Evolutionary conservation across 1,140 invertebrate species (phyloP).

Genomic region (Anthonomus grandis): DNA sequence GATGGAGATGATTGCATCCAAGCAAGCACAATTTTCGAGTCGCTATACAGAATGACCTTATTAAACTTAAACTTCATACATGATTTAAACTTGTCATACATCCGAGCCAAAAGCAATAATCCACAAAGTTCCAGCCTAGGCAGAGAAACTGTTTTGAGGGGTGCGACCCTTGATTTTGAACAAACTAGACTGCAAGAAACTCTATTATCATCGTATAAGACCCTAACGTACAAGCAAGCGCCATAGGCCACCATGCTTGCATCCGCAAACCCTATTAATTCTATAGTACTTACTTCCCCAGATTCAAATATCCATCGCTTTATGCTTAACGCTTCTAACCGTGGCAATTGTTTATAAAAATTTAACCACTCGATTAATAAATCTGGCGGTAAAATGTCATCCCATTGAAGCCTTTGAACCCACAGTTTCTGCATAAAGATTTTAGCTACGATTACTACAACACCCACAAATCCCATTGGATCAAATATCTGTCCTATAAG

Average conservation of each 20-base stretch:
- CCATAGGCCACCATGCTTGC: not conserved
- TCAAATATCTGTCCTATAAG: slow-evolving; percentile 32
- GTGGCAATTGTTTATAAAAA: slow-evolving; percentile 17
- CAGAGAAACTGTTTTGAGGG: slow-evolving; percentile 9
- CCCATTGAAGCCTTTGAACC: slow-evolving; percentile 19
- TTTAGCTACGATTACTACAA: slow-evolving; percentile 28
- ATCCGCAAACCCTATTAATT: not conserved
- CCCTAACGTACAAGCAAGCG: not conserved
- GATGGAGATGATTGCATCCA: slow-evolving; percentile 10
- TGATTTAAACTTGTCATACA: not conserved
- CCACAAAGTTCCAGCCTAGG: slow-evolving; percentile 14
- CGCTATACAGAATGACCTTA: slow-evolving; percentile 12
- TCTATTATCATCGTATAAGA: not conserved
- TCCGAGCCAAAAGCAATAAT: not conserved
- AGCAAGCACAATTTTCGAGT: slow-evolving; percentile 17
- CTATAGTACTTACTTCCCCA: not conserved
- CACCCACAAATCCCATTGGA: slow-evolving; percentile 29
- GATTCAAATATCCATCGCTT: not conserved
- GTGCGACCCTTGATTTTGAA: slow-evolving; percentile 3
- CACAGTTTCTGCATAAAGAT: slow-evolving; percentile 32
- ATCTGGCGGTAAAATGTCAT: slow-evolving; percentile 23
- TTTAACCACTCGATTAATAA: slow-evolving; percentile 31
- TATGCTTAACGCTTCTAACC: not conserved
- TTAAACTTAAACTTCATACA: not conserved
- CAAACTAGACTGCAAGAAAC: not conserved